A percentile compares a stretch with the other conserved stretches of the same genome.
These are phyloP conservation scores for Acanthosepion lycidas DNA, from an alignment of 2,888 invertebrate species.

Conservation along the genomic window DNA sequence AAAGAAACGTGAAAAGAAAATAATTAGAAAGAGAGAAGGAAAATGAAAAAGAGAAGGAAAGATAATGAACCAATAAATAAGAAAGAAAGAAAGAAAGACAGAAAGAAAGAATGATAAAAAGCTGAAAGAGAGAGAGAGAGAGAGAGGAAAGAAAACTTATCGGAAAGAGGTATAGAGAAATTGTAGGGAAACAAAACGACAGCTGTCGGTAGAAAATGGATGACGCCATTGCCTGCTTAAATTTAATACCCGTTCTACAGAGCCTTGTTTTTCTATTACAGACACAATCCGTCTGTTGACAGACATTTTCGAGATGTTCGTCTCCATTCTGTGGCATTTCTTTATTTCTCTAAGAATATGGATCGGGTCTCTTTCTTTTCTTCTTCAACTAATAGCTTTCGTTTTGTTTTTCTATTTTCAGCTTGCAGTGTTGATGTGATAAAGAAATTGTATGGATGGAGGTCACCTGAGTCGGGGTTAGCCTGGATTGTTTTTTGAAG, in stretches of 20 bases:
- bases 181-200: neutral
- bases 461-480: neutral
- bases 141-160: neutral
- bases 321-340: neutral
- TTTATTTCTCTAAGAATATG: neutral
- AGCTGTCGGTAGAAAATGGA: neutral
- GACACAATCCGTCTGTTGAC: neutral
- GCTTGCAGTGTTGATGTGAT: neutral
- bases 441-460: neutral
- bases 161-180: neutral
- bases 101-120: neutral
- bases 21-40: neutral
- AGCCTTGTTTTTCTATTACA: neutral
- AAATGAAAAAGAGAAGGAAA: neutral
- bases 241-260: neutral
- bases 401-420: neutral
- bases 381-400: neutral
- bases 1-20: neutral
- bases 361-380: neutral
- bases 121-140: neutral
- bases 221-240: neutral
- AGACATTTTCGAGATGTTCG: neutral
- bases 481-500: neutral
- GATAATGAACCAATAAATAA: neutral
- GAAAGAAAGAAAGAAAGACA: neutral